These are phyloP conservation scores for Drosophila picticornis DNA, from an alignment of 2,888 invertebrate genomes.

Conservation along the genomic window DNA sequence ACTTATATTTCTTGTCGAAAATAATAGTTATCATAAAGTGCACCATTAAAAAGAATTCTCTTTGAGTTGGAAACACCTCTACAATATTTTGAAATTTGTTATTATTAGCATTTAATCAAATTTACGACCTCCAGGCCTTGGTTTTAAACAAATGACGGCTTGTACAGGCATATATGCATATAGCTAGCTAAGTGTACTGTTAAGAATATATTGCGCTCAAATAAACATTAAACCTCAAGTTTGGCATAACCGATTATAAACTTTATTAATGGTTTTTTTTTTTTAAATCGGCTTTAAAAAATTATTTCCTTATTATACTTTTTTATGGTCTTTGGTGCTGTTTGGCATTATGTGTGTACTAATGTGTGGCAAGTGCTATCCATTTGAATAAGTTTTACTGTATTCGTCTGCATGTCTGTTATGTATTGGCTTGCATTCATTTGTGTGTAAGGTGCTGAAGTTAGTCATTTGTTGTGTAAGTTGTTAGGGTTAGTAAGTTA, in stretches of 20 bases:
- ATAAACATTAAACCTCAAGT: slow-evolving; percentile 28
- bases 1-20: neutral
- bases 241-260: slow-evolving; percentile 25
- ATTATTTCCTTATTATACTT: slow-evolving; percentile 31
- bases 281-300: slow-evolving; percentile 20
- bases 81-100: neutral
- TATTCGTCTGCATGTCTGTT: neutral
- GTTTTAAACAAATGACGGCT: neutral
- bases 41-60: neutral
- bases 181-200: neutral
- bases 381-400: neutral
- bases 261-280: slow-evolving; percentile 22
- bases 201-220: slow-evolving; percentile 10
- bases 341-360: neutral
- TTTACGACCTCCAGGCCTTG: neutral
- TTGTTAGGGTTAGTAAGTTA: slow-evolving; percentile 38
- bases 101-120: neutral
- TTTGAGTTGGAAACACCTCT: neutral
- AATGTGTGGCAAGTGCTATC: neutral
- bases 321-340: neutral
- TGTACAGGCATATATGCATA: neutral
- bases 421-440: neutral
- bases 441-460: slow-evolving; percentile 36
- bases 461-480: slow-evolving; percentile 55
- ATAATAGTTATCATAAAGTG: neutral